Evolutionary conservation across 1,140 invertebrate genomes (phyloP), one percentile per base, ranked within the genome.

Genomic region (Atta texana): DNA sequence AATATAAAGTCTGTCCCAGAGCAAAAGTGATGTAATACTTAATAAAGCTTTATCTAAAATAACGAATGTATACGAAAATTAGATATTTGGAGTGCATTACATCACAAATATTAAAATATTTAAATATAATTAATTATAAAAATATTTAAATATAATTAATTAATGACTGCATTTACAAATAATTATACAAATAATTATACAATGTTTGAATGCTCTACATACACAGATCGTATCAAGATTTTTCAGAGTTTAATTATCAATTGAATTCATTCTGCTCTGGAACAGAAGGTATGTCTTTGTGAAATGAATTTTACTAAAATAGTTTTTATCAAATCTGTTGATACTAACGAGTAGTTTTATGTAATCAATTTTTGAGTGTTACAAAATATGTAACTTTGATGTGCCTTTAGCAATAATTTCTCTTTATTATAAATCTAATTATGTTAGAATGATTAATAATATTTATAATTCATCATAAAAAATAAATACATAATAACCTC

Each of bases 331-430:
- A 74, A 53, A 89, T 91, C 69, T 84, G 80, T 91, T 89, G 55
- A 90, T 88, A 39, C 18, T 90, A 87, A 59, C 18, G 77, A 80
- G 24, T 90, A 90, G 69, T 69, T 86, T 90, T 86, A 72, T 8
- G 75, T 88, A 82, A 90, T 81, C 89, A 51, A 85, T 90, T 80
- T 91, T 66, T 90, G 14, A 90, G 68, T 88, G 89, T 91, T 91
- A 91, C 77, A 88, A 74, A 84, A 87, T 59, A 55, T 90, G 87
- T 91, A 90, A 89, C 89, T 91, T 91, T 88, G 78, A 91, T 90
- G 90, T 91, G 90, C 89, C 89, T 91, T 90, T 91, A 91, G 87
- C 57, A 88, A 75, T 91, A 44, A 90, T 88, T 91, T 91, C 78
- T 88, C 89, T 88, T 88, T 91, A 85, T 90, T 91, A 74, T 49